These are phyloP conservation scores for Dryobates pubescens DNA, from an alignment of 2,797 vertebrate species.

Conservation along the genomic window DNA sequence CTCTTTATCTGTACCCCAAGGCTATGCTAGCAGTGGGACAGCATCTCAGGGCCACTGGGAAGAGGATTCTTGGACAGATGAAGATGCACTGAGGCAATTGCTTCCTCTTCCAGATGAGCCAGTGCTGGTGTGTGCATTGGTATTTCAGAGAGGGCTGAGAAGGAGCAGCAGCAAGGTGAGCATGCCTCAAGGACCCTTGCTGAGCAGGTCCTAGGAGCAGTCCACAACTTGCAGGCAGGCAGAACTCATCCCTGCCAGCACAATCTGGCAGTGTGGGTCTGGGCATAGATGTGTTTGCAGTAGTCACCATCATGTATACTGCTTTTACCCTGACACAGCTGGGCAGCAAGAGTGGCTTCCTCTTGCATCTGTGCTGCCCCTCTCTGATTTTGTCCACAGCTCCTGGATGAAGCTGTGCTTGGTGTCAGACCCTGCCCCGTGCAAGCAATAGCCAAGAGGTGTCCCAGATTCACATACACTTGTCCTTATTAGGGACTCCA, in stretches of 20 bases:
- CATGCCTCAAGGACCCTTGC: rapidly evolving
- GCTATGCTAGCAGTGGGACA: not conserved
- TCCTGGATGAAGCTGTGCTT: not conserved
- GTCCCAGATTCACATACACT: rapidly evolving
- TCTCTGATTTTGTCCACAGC: not conserved
- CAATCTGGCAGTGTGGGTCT: not conserved
- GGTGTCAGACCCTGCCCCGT: not conserved
- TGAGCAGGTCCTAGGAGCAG: not conserved
- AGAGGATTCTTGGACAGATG: no score
- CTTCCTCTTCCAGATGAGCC: not conserved
- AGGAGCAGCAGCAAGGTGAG: not conserved
- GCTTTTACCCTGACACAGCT: not conserved
- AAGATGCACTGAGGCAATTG: not conserved
- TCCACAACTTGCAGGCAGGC: not conserved
- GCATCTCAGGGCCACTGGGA: not conserved
- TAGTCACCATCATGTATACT: rapidly evolving
- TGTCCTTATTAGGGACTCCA: conserved; percentile 8
- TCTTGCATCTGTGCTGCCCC: not conserved
- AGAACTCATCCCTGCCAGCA: rapidly evolving
- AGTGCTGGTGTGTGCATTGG: not conserved
- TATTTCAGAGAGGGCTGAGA: not conserved
- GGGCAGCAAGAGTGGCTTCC: not conserved
- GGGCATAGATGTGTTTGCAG: not conserved
- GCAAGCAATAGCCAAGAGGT: not conserved
- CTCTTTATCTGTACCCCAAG: rapidly evolving